Evolutionary conservation across 2,888 invertebrate species (phyloP), one percentile per base, ranked within the genome.

Genomic region (Aporophyla lueneburgensis): DNA sequence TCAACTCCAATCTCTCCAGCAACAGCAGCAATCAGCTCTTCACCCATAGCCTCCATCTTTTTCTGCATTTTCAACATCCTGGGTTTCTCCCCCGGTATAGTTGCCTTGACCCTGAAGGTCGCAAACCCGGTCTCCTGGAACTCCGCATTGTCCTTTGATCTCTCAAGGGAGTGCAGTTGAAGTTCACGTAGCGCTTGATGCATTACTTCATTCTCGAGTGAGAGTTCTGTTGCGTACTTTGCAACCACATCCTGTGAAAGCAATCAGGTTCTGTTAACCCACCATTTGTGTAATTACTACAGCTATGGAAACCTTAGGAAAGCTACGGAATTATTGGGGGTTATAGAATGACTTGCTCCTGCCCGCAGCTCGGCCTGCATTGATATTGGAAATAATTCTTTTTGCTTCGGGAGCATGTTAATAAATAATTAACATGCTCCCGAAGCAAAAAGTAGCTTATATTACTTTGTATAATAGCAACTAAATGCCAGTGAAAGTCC

Each of bases 71-170:
- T 97, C 5, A 97, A 76, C 21, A 95, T 87, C 78, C 87, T 94
- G 0, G 97, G 96, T 58, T 96, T 96, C 73, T 96, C 95, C 16
- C 97, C 96, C 0, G 97, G 96, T 71, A 96, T 93, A 0, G 97
- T 97, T 3, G 98, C 96, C 85, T 98, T 97, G 1, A 98, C 96
- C 91, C 97, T 97, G 43, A 99, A 93, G 0, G 98, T 98, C 0
- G 98, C 98, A 71, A 98, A 89, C 1, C 98, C 98, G 0, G 98
- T 98, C 86, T 97, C 97, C 81, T 97, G 97, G 87, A 97, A 98
- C 76, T 97, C 97, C 6, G 97, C 97, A 81, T 98, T 97, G 43
- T 98, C 97, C 78, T 97, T 97, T 21, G 98, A 96, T 87, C 98
- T 97, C 73, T 98, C 97, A 2, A 98, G 89, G 0, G 98, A 98